Conservation (phyloP, 2,797 vertebrate species). For the Tragelaphus oryx region DNA sequence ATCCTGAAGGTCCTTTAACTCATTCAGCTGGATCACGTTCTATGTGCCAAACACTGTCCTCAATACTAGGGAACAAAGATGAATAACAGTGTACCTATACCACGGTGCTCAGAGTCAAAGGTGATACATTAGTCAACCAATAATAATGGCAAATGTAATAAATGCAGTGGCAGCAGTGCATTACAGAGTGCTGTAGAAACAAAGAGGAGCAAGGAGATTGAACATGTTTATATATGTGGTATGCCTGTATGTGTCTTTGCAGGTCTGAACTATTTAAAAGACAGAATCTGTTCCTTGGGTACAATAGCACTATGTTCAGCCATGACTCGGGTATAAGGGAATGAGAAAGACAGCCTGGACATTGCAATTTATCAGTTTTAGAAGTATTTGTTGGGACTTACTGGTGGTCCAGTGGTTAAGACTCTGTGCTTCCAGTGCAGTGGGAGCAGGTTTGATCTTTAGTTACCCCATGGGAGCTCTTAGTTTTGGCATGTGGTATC, state of each 20-base stretch:
- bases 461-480: neutral
- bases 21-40: neutral
- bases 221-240: neutral
- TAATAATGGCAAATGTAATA: neutral
- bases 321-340: neutral
- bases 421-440: neutral
- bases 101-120: neutral
- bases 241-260: neutral
- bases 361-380: neutral
- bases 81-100: neutral
- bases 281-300: neutral
- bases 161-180: neutral
- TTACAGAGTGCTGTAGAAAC: neutral
- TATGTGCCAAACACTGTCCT: neutral
- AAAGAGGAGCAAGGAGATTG: neutral
- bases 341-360: neutral
- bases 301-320: neutral
- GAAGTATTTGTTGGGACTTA: neutral
- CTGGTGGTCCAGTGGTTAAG: neutral
- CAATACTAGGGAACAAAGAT: neutral
- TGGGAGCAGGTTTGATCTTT: neutral
- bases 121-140: conserved; percentile 14
- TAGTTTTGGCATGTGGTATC: neutral
- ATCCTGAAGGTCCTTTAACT: conserved; percentile 17
- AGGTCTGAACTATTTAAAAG: neutral